Evolutionary conservation across 2,888 invertebrate species (phyloP), one percentile per base, ranked within the genome.

Genomic region (Meteorus colon): DNA sequence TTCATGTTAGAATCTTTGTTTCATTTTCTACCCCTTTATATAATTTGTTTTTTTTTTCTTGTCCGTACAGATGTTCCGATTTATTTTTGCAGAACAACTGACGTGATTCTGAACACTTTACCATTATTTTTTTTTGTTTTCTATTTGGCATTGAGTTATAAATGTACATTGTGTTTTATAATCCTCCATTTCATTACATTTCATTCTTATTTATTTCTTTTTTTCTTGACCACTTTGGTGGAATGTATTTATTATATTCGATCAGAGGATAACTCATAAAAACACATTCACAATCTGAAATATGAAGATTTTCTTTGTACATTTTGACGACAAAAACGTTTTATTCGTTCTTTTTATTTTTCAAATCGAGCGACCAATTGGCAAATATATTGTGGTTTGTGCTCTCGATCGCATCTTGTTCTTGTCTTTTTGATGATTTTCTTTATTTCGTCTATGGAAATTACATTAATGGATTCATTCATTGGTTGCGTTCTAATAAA

Each of bases 181-280:
- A 55, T 55, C 55, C 5, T 8, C 10, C 55, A 55, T 8, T 45
- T 24, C n/a, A 19, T 19, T 68, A 31, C 63, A 29, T 45, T 81
- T 82, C 79, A 75, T 79, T 78, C 82, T 82, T 83, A 80, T 84
- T 84, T 82, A 82, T 78, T 77, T 79, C 71, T 66, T 37, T 79
- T 41, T 55, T 72, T 77, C 74, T 79, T 76, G 82, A 55, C 84
- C 84, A 85, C 83, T 80, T 79, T 81, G 82, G 82, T 86, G 87
- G 87, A 87, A 87, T 87, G 87, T 87, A 66, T 79, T 80, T 81
- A 62, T 45, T 65, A 51, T 73, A 73, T 78, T 71, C 78, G 79
- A 80, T 71, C 74, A 74, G 73, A 77, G 73, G 79, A 81, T 80
- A 31, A 24, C 82, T 79, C 81, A 41, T 71, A 78, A 80, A 79